Conservation (phyloP, 2,888 invertebrate species). For the Vesta saturnalis region DNA sequence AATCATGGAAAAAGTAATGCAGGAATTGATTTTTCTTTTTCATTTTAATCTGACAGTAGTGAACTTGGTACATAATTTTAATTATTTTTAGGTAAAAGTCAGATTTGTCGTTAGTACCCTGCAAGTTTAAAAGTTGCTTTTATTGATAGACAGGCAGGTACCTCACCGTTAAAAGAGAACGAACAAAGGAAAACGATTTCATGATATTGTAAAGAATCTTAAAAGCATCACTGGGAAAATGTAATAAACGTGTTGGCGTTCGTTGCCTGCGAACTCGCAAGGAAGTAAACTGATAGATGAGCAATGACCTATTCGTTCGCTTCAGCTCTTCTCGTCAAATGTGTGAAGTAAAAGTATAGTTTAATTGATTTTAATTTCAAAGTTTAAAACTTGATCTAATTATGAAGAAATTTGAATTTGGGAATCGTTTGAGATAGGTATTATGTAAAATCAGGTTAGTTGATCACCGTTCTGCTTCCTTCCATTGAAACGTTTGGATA, state of each 20-base stretch:
- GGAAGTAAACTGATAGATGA: slow-evolving; percentile 12
- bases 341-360: not conserved
- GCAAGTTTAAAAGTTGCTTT: no score
- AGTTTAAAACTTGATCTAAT: not conserved
- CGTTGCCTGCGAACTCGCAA: not conserved
- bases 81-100: not conserved
- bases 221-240: not conserved
- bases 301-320: slow-evolving; percentile 12
- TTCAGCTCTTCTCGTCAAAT: slow-evolving; percentile 4
- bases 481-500: slow-evolving; percentile 31
- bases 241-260: slow-evolving; percentile 11
- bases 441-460: slow-evolving; percentile 8
- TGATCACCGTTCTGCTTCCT: slow-evolving; percentile 16
- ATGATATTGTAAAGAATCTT: not conserved
- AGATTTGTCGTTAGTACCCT: no score
- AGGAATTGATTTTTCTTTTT: slow-evolving; percentile 1
- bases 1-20: slow-evolving; percentile 3
- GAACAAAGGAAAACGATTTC: not conserved
- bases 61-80: not conserved
- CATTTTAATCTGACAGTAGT: not conserved
- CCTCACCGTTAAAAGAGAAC: not conserved
- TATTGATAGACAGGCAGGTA: no score
- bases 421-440: slow-evolving; percentile 1
- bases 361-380: not conserved
- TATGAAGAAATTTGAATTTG: not conserved